Percentiles rank a stretch among this genome's conserved stretches.
Conservation (phyloP, 2,113 vertebrate species). For the Psammodynastes pulverulentus region DNA sequence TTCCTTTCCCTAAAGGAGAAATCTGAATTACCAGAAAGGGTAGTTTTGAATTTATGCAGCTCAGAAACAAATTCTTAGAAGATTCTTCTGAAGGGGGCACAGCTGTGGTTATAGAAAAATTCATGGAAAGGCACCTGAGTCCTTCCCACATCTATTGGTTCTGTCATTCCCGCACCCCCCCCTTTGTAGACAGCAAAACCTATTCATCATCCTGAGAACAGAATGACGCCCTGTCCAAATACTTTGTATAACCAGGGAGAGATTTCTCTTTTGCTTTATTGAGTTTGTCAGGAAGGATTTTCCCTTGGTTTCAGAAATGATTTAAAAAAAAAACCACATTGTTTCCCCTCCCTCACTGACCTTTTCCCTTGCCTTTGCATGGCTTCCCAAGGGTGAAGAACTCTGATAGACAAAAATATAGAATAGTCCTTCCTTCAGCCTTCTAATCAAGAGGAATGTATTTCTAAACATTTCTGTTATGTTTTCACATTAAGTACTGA, state of each 20-base stretch:
- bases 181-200: slow-evolving; percentile 19
- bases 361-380: neutral
- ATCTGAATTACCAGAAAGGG: neutral
- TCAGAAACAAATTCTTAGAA: neutral
- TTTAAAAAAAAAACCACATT: neutral
- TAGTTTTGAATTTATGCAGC: neutral
- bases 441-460: neutral
- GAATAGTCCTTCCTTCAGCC: neutral
- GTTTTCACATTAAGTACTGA: neutral
- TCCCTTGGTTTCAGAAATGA: slow-evolving; percentile 8
- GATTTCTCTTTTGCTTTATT: slow-evolving; percentile 45
- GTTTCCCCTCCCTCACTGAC: neutral
- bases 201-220: slow-evolving; percentile 45
- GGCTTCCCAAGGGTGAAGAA: slow-evolving; percentile 23
- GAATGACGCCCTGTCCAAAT: slow-evolving; percentile 45
- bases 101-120: neutral
- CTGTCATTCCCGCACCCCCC: neutral
- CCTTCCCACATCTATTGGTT: slow-evolving; percentile 15
- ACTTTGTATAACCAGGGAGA: slow-evolving; percentile 37
- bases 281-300: slow-evolving; percentile 35
- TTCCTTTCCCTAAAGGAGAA: neutral
- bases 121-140: slow-evolving; percentile 11
- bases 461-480: slow-evolving; percentile 18
- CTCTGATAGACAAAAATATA: neutral
- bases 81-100: slow-evolving; percentile 18